Evolutionary conservation across 2,797 vertebrate genomes (phyloP), one percentile per base, ranked within the genome.

Genomic region (Hippocampus kuda): DNA sequence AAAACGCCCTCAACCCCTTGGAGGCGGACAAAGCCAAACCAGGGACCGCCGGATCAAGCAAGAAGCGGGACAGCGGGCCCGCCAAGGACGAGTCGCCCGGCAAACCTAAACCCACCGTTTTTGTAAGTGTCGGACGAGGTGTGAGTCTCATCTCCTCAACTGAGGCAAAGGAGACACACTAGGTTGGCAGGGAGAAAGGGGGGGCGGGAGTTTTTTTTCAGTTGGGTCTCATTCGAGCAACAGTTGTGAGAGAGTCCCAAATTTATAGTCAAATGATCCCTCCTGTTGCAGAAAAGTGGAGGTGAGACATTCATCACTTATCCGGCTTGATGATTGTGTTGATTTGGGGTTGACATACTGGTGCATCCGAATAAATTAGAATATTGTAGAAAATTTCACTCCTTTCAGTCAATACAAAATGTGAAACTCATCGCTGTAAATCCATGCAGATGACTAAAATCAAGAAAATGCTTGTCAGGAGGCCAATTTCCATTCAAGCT

Each of bases 101-200:
- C 77, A 85, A 85, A 81, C 94, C 95, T 65, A 94, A 93, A 79
- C 95, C 95, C 73, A 98, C 94, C 0, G 89, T 98, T 77, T 98
- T 98, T 91, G 96, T 98, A 91, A 95, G 96, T 95, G 73, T 79
- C 70, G 76, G 24, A 70, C 26, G n/a, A 41, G 67, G 77, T 77
- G 78, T 88, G 83, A 87, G 74, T 85, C 82, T 86, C 72, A 72
- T 54, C 22, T 41, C 10, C 44, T 67, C 20, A 46, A 10, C 57
- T 10, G 22, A 63, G 13, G 12, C 9, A 12, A 63, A 13, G 13
- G 12, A 24, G 76, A 82, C 74, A 76, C 77, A 80, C 68, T 70
- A 61, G 61, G 67, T 80, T 77, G 67, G 57, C 42, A 83, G 16
- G 26, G 42, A 42, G 13, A 8, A 15, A 26, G 73, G 71, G 68